Evolutionary conservation across 2,797 vertebrate species (phyloP).

Genomic region (Pyrocephalus nanus): DNA sequence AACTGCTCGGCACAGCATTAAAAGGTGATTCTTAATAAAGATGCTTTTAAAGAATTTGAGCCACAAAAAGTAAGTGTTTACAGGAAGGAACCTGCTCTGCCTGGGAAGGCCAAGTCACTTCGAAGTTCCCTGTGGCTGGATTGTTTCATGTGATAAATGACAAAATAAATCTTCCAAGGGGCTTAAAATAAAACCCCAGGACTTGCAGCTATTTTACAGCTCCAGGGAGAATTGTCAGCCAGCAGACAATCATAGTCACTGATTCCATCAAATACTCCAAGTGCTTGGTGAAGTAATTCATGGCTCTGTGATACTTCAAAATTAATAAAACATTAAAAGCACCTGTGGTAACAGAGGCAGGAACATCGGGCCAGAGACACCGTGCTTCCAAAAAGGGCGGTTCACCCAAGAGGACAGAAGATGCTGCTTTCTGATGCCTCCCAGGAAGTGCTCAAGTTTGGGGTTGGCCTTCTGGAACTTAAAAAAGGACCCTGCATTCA

Average conservation of each 20-base stretch:
- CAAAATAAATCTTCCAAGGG: background rate
- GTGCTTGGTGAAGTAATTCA: background rate
- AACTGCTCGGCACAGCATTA: background rate
- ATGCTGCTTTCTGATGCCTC: background rate
- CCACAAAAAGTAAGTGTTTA: background rate
- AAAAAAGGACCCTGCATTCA: no score
- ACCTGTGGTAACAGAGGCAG: background rate
- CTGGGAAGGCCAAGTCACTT: background rate
- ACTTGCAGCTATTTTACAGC: background rate
- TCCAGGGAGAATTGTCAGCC: background rate
- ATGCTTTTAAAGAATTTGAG: background rate
- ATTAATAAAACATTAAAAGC: background rate
- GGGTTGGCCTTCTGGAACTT: background rate
- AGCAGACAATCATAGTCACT: background rate
- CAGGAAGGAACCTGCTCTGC: slow-evolving; percentile 21
- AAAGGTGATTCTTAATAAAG: background rate
- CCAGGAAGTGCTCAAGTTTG: background rate
- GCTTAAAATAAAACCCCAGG: background rate
- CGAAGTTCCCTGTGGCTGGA: background rate
- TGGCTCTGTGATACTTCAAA: background rate
- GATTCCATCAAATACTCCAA: background rate
- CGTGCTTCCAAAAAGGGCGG: background rate
- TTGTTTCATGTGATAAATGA: background rate
- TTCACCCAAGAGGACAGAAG: background rate
- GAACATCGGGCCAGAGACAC: background rate